Conservation (phyloP, 1,140 invertebrate species). For the Nautilus pompilius region DNA sequence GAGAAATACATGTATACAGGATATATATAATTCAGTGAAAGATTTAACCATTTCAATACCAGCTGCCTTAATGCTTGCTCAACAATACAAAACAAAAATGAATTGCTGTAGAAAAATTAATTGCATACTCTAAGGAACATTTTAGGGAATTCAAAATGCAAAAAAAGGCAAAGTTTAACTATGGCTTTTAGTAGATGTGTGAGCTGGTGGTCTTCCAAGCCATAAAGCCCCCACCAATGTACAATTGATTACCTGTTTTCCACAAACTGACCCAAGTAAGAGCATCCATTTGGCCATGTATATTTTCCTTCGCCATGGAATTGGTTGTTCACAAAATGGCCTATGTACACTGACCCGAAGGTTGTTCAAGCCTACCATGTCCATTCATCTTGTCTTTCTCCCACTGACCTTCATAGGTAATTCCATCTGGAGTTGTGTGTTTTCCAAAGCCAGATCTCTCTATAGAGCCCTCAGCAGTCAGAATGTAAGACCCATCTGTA, state of each 20-base stretch:
- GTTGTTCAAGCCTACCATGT: conserved; percentile 38
- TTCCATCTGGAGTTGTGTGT: conserved; percentile 42
- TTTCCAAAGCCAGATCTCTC: conserved; percentile 44
- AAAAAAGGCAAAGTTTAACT: too few species aligned
- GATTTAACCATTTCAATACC: too few species aligned
- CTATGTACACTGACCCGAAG: conserved; percentile 44
- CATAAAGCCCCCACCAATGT: too few species aligned
- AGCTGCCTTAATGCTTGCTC: too few species aligned
- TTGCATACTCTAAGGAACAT: neutral
- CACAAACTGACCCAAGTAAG: conserved; percentile 49
- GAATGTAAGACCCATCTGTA: conserved; percentile 49
- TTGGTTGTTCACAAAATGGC: conserved; percentile 50
- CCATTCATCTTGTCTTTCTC: conserved; percentile 52
- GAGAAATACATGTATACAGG: too few species aligned
- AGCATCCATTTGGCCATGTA: conserved; percentile 52
- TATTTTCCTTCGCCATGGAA: conserved; percentile 53
- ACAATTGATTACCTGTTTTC: conserved; percentile 53
- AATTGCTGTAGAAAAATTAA: too few species aligned
- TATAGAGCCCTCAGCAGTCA: conserved; percentile 33
- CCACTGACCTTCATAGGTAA: conserved; percentile 49
- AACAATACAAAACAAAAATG: too few species aligned
- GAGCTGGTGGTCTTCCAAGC: too few species aligned
- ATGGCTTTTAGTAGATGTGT: too few species aligned
- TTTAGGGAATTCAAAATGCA: too few species aligned
- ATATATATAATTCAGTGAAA: too few species aligned